Conservation (phyloP, 2,888 invertebrate genomes). For the Drosophila cracens region DNA sequence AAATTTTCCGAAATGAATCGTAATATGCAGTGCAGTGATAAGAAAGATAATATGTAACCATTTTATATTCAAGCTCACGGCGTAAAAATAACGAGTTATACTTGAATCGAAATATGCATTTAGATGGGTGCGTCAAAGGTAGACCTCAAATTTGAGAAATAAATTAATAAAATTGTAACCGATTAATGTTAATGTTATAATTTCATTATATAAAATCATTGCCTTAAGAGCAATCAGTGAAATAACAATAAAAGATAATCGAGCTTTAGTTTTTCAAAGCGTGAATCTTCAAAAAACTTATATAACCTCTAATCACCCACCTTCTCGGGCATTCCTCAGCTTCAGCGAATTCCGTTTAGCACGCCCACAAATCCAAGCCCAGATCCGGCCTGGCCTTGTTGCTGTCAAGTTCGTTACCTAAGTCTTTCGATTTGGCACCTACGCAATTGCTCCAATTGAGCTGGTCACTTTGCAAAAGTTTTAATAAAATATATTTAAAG, state of each 20-base stretch:
- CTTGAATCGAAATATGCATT: constrained; percentile 1
- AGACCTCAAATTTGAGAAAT: neutral
- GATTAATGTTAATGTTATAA: neutral
- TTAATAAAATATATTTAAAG: constrained; percentile 5
- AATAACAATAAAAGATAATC: neutral
- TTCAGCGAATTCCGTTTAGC: constrained; percentile 3
- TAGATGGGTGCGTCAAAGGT: neutral
- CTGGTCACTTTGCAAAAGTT: constrained; percentile 19
- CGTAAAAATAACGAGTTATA: constrained; percentile 7
- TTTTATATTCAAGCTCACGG: neutral
- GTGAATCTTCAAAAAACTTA: neutral
- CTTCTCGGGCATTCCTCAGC: constrained; percentile 33
- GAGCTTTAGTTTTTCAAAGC: neutral
- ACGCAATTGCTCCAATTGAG: constrained; percentile 49
- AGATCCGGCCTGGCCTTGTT: constrained; percentile 37
- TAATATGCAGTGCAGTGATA: neutral
- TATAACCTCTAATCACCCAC: constrained; percentile 8
- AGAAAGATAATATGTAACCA: neutral
- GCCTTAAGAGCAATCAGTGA: neutral
- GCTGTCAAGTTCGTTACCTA: constrained; percentile 69
- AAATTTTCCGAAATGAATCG: neutral
- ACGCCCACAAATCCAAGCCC: constrained; percentile 29
- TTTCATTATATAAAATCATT: neutral
- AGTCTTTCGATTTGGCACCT: constrained; percentile 66
- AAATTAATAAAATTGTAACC: neutral